phyloP scores from a whole-genome alignment of 2,888 invertebrate genomes.

The Kryphioiulus occultus region DNA sequence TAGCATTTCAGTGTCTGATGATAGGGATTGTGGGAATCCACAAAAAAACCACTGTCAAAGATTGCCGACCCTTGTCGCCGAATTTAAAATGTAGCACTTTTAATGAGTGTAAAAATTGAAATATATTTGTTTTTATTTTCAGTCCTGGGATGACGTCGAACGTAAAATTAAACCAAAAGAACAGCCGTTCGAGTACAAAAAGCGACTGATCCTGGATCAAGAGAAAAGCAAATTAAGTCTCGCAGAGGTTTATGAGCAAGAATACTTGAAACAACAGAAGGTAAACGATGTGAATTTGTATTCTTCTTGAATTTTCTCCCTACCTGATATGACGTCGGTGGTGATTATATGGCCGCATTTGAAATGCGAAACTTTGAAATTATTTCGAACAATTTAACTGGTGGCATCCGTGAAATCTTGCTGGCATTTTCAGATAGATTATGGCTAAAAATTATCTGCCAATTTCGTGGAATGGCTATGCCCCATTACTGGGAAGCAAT shows the following conservation, averaged over 20 bases:
- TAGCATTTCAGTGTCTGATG: too few relatives aligned
- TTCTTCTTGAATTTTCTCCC: too few relatives aligned
- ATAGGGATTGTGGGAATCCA: too few relatives aligned
- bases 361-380: not conserved
- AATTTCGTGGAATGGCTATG: not conserved
- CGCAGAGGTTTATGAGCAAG: slow-evolving; percentile 88
- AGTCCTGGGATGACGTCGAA: slow-evolving; percentile 92
- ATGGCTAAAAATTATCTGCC: not conserved
- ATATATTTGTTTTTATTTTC: slow-evolving; percentile 58
- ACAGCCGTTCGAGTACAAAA: slow-evolving; percentile 83
- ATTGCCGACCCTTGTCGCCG: too few relatives aligned
- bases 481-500: not conserved
- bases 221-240: slow-evolving; percentile 93
- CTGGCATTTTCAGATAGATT: not conserved
- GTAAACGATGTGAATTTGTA: slow-evolving; percentile 58
- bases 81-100: too few relatives aligned
- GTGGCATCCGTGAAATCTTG: not conserved
- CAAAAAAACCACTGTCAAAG: too few relatives aligned
- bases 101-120: too few relatives aligned
- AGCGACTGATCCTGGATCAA: slow-evolving; percentile 85
- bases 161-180: slow-evolving; percentile 84
- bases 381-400: not conserved
- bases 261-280: slow-evolving; percentile 66
- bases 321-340: not conserved
- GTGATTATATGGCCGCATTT: not conserved